Evolutionary conservation across 2,888 invertebrate species (phyloP).

Genomic region (Disparrhopalites patrizii): DNA sequence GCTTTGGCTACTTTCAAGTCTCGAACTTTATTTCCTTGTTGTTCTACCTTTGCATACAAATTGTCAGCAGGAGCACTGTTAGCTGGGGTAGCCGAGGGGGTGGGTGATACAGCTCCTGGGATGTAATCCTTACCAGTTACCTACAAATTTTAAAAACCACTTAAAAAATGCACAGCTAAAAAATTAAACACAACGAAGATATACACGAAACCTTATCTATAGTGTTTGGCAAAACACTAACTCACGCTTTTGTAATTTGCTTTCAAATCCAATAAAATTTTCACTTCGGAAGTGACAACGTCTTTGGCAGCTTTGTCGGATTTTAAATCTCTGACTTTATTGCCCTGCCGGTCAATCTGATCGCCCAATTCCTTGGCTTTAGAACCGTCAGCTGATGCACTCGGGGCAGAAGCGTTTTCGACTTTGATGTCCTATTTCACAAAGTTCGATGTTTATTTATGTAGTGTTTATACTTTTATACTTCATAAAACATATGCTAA

Average conservation of each 20-base stretch:
- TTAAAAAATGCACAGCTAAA: background rate
- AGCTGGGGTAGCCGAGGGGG: background rate
- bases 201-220: too few species aligned
- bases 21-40: slow-evolving; percentile 66
- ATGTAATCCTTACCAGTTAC: slow-evolving; percentile 8
- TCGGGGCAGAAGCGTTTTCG: slow-evolving; percentile 55
- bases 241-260: slow-evolving; percentile 13
- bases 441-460: too few species aligned
- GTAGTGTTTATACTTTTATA: too few species aligned
- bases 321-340: slow-evolving; percentile 69
- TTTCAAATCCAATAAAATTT: slow-evolving; percentile 10
- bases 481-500: too few species aligned
- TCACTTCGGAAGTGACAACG: slow-evolving; percentile 56
- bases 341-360: slow-evolving; percentile 54
- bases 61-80: background rate
- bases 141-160: background rate
- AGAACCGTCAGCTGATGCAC: background rate
- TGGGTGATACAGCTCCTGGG: background rate
- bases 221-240: too few species aligned
- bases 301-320: slow-evolving; percentile 53
- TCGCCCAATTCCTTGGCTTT: background rate
- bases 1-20: slow-evolving; percentile 58
- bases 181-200: background rate
- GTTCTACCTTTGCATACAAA: slow-evolving; percentile 29
- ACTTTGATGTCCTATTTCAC: slow-evolving; percentile 59